Evolutionary conservation across 2,113 vertebrate genomes (phyloP), one percentile per base, ranked within the genome.

Genomic region (Rousettus leschenaultii): DNA sequence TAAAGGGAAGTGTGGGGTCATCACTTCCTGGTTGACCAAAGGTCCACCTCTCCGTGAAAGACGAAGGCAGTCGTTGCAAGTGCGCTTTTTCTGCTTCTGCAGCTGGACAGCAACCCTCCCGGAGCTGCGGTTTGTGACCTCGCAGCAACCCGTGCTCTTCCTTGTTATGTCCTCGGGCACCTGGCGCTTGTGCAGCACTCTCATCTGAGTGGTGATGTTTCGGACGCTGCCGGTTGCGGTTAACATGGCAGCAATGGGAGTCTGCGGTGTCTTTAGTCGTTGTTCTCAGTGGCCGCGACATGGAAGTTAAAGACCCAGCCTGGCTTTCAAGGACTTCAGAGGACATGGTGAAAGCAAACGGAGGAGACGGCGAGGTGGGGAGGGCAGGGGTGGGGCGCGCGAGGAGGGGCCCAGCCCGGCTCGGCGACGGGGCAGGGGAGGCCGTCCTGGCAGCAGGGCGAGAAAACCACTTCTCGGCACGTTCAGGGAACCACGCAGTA

Each of bases 201-300:
- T 92, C 38, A 59, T 88, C n/a, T 51, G 61, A 95, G 43, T 77
- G 16, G 19, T 70, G 38, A 43, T 70, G 55, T 21, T 95, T 73
- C 68, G 40, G n/a, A n/a, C 80, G 18, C 55, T 70, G 21, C 57
- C 38, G 48, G 43, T 85, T 83, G 38, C 28, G 57, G 45, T 68
- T 89, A 35, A 38, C 59, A 21, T 55, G 51, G 19, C 45, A 66
- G 57, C 55, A 55, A 48, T 40, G 12, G 18, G 21, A 55, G 4
- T 18, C 16, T 79, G 6, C 8, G 22, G 14, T 33, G 9, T 68
- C 57, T 30, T 74, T 65, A 45, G 19, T 63, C 48, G 11, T 61
- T 83, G n/a, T 21, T 87, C 80, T 92, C 53, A 73, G 1, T 38
- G n/a, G 45, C n/a, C 35, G 53, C 63, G 35, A 86, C 84, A 24